These are phyloP conservation scores for Temnothorax nylanderi DNA, from an alignment of 1,140 invertebrate genomes.

Conservation along the genomic window DNA sequence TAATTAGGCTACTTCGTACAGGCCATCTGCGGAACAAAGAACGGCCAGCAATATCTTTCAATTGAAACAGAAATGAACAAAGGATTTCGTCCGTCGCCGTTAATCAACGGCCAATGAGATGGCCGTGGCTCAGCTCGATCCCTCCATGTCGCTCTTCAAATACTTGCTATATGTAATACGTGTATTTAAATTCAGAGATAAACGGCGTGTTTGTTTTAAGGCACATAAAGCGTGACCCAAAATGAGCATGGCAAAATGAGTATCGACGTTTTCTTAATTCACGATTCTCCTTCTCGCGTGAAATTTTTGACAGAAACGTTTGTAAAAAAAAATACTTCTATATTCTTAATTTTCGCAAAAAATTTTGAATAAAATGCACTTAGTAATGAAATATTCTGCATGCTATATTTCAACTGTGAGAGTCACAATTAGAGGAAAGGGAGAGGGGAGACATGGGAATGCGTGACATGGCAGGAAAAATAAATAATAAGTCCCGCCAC, in stretches of 20 bases:
- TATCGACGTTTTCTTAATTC: not conserved
- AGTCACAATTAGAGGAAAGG: not conserved
- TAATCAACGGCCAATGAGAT: slow-evolving; percentile 45
- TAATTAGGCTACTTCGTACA: slow-evolving; percentile 24
- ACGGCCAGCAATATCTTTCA: slow-evolving; percentile 23
- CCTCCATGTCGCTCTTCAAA: slow-evolving; percentile 10
- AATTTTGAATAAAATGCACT: not conserved
- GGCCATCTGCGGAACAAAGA: slow-evolving; percentile 23
- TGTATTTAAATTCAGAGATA: slow-evolving; percentile 14
- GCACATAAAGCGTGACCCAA: not conserved
- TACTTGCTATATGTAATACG: not conserved
- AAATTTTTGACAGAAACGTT: not conserved
- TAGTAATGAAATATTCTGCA: not conserved
- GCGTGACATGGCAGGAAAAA: slow-evolving; percentile 51
- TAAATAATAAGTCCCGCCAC: slow-evolving; percentile 69
- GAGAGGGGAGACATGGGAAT: not conserved
- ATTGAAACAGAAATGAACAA: slow-evolving; percentile 24
- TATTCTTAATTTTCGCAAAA: not conserved
- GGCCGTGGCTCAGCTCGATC: not conserved
- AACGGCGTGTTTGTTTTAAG: not conserved
- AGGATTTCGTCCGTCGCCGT: not conserved
- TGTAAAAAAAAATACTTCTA: not conserved
- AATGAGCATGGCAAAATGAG: not conserved
- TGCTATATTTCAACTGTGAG: not conserved
- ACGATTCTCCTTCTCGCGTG: not conserved